Conservation (phyloP, 2,797 vertebrate species). For the Argentina silus region DNA sequence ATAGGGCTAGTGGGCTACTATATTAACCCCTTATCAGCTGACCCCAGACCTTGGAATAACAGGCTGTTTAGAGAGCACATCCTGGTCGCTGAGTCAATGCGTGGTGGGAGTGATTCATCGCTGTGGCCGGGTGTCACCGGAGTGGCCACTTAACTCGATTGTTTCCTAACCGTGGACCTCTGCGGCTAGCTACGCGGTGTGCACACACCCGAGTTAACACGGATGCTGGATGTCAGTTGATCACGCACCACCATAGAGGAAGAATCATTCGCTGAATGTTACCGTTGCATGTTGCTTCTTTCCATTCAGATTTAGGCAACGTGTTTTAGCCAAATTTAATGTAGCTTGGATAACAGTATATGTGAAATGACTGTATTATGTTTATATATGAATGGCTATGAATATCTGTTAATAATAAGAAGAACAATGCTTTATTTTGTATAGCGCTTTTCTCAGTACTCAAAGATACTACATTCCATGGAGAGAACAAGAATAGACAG, state of each 20-base stretch:
- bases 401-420: not conserved
- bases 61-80: slow-evolving; percentile 51
- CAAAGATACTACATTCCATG: no score
- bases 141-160: slow-evolving; percentile 68
- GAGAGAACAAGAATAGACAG: no score
- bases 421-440: no score
- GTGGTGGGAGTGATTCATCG: slow-evolving; percentile 63
- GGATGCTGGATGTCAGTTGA: slow-evolving; percentile 14
- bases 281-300: not conserved
- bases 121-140: slow-evolving; percentile 42
- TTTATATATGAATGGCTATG: no score
- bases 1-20: slow-evolving; percentile 32
- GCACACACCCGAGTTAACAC: not conserved
- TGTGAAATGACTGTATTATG: no score
- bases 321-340: no score
- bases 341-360: no score
- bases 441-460: no score
- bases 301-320: not conserved
- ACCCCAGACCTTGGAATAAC: slow-evolving; percentile 56
- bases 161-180: slow-evolving; percentile 61
- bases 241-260: slow-evolving; percentile 4
- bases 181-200: not conserved
- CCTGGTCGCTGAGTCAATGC: slow-evolving; percentile 37
- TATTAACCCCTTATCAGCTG: slow-evolving; percentile 57
- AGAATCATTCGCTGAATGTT: not conserved